phyloP scores from a whole-genome alignment of 2,113 vertebrate genomes.

The Gobiocypris rarus region DNA sequence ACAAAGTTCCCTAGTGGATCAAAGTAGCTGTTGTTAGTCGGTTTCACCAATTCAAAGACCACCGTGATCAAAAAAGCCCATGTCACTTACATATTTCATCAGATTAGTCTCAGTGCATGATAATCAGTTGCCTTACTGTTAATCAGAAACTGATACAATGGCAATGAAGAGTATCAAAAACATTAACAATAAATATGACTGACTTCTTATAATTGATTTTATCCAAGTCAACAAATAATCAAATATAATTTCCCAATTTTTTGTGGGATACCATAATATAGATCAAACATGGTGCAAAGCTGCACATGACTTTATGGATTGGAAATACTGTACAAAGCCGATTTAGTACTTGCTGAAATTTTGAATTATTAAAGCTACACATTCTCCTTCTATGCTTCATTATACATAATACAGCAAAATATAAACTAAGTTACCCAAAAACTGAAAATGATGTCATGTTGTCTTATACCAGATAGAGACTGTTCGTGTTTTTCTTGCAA shows the following conservation, averaged over 20 bases:
- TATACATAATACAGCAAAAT: background rate
- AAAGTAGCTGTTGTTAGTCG: conserved; percentile 38
- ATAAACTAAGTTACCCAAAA: background rate
- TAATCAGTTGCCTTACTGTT: conserved; percentile 32
- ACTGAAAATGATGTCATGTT: background rate
- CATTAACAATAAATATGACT: background rate
- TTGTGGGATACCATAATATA: background rate
- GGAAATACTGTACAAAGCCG: conserved; percentile 3
- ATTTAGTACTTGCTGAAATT: background rate
- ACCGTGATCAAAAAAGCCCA: conserved; percentile 11
- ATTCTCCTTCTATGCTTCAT: background rate
- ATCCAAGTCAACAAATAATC: background rate
- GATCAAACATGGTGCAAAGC: background rate
- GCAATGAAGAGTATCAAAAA: background rate
- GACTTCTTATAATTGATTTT: background rate
- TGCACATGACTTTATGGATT: background rate
- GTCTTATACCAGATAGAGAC: background rate
- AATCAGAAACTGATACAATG: background rate
- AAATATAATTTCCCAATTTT: background rate
- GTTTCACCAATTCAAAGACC: background rate
- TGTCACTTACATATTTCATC: conserved; percentile 61
- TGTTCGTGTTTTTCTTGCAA: background rate
- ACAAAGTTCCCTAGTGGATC: conserved; percentile 84
- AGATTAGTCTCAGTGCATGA: conserved; percentile 60
- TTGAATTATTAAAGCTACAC: background rate